Percentiles rank a stretch among this genome's conserved stretches.
Conservation (phyloP, 2,888 invertebrate species). For the Stegana nigrithorax region DNA sequence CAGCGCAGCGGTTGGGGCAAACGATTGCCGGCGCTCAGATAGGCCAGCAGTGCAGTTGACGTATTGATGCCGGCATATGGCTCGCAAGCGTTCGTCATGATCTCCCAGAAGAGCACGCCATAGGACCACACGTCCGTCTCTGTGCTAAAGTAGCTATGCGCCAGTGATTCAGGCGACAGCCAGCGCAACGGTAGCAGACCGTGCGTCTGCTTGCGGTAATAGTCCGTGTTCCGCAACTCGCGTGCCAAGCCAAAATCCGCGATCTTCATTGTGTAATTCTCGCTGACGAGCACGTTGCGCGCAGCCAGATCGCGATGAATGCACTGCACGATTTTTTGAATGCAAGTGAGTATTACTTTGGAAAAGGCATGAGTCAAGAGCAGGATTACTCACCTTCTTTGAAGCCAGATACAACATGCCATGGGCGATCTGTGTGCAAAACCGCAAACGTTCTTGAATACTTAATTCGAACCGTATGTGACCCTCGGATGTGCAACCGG, state of each 20-base stretch:
- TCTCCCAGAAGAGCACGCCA: constrained; percentile 96
- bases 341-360: no score
- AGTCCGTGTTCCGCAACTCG: constrained; percentile 92
- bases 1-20: constrained; percentile 96
- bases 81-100: constrained; percentile 96
- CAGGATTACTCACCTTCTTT: constrained; percentile 71
- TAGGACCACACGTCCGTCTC: constrained; percentile 95
- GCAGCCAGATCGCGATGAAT: constrained; percentile 97
- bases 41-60: constrained; percentile 90
- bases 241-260: constrained; percentile 97
- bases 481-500: constrained; percentile 39
- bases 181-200: constrained; percentile 96
- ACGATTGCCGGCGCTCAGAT: constrained; percentile 87
- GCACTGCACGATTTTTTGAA: no score
- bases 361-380: no score
- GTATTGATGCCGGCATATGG: constrained; percentile 95
- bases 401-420: constrained; percentile 98
- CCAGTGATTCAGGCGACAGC: constrained; percentile 98
- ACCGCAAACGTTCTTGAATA: constrained; percentile 92
- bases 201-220: constrained; percentile 94
- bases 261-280: constrained; percentile 93
- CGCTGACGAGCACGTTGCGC: constrained; percentile 93
- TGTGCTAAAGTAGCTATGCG: constrained; percentile 91
- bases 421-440: constrained; percentile 94
- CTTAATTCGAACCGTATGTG: constrained; percentile 70